phyloP scores from a whole-genome alignment of 2,113 vertebrate species.

The Bagarius yarrelli region DNA sequence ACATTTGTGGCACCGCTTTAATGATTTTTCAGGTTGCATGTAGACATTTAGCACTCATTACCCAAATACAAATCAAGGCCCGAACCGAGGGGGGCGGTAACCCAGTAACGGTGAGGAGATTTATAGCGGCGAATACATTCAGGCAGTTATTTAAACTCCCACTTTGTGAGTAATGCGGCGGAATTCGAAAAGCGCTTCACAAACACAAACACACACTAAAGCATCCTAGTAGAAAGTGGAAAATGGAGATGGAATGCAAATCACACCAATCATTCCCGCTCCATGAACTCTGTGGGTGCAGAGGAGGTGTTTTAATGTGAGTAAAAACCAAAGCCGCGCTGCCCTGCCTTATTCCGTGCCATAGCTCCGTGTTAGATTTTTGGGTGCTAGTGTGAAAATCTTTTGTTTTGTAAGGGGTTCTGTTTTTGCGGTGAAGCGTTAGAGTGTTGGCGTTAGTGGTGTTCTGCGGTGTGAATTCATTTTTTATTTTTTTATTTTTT shows the following conservation, averaged over 20 bases:
- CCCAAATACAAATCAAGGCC: conserved; percentile 25
- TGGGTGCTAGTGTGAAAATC: conserved; percentile 13
- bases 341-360: conserved; percentile 17
- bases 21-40: conserved; percentile 8
- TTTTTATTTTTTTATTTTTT: not conserved
- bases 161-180: conserved; percentile 33
- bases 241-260: conserved; percentile 43
- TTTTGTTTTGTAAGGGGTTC: conserved; percentile 8
- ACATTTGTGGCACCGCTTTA: not conserved
- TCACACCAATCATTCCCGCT: conserved; percentile 24
- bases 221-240: conserved; percentile 20
- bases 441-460: not conserved
- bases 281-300: conserved; percentile 33
- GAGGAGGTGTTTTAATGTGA: conserved; percentile 28
- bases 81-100: conserved; percentile 20
- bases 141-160: conserved; percentile 32
- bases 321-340: conserved; percentile 22
- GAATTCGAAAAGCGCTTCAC: conserved; percentile 28
- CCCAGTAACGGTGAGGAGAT: conserved; percentile 17
- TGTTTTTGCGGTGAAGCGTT: conserved; percentile 1
- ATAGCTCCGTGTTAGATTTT: conserved; percentile 26
- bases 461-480: not conserved
- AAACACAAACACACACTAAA: conserved; percentile 36
- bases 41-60: not conserved
- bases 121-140: conserved; percentile 1